Percentiles rank a stretch among this genome's conserved stretches.
Evolutionary conservation across 2,888 invertebrate genomes (phyloP).

Genomic region (Amphimallon solstitiale): DNA sequence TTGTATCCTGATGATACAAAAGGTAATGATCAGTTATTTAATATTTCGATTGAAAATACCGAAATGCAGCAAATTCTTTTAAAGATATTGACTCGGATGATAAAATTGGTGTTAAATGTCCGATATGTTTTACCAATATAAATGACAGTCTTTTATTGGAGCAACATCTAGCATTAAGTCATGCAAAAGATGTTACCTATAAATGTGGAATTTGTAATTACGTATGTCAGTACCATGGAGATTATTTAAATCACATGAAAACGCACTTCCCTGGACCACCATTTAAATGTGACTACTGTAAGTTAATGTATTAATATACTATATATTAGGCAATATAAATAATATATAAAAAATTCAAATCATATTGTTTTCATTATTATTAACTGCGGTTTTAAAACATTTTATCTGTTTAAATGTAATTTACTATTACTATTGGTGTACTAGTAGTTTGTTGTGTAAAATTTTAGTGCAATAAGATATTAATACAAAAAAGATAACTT

Average conservation of each 20-base stretch:
- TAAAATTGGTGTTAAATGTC: slow-evolving; percentile 62
- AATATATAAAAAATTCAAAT: no score
- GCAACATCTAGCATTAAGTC: slow-evolving; percentile 67
- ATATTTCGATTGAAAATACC: not conserved
- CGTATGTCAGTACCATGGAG: slow-evolving; percentile 71
- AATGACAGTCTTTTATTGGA: slow-evolving; percentile 65
- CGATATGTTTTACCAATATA: slow-evolving; percentile 66
- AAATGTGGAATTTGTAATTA: slow-evolving; percentile 72
- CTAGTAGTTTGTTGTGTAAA: no score
- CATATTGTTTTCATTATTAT: no score
- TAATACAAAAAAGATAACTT: no score
- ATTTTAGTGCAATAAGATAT: no score
- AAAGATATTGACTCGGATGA: slow-evolving; percentile 46
- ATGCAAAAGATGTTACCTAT: slow-evolving; percentile 69
- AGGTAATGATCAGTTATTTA: slow-evolving; percentile 39
- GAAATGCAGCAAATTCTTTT: not conserved
- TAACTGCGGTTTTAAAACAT: no score
- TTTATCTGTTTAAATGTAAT: no score
- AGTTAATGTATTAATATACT: no score
- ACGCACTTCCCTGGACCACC: slow-evolving; percentile 71
- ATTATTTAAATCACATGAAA: slow-evolving; percentile 71
- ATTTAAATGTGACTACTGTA: slow-evolving; percentile 71
- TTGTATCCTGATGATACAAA: slow-evolving; percentile 47
- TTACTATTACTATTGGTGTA: no score
- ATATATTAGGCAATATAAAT: no score